Base-by-base conservation (phyloP, 2,888 invertebrate genomes). In the Epistrophe eligans region DNA sequence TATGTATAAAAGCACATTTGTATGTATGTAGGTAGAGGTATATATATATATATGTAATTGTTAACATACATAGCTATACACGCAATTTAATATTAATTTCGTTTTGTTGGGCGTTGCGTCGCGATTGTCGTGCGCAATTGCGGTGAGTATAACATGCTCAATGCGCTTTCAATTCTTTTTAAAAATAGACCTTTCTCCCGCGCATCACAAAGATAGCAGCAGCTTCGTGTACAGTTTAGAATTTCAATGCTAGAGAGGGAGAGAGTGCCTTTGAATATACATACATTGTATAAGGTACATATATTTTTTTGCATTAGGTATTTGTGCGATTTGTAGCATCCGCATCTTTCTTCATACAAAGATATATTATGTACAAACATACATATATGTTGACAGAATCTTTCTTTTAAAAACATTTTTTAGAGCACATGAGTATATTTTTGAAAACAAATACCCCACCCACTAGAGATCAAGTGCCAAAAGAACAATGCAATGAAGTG, bases 101-200 rank as follows among this genome's bases (percentile, higher is more conserved):
- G 52, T 62, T 55, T 43, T 19, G 43, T 76, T 76, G 67, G 67
- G 67, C 74, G 58, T 77, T 77, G 55, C 58, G 57, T 58, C 13
- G 52, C 72, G 60, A 60, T 43, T 19, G 38, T 38, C 11, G 70
- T 82, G 82, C 85, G 85, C 85, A 82, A 70, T 64, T 57, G 73
- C 85, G 73, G 38, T 77, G 82, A 55, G 55, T 74, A 82, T 77
- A 19, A 4, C 13, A 48, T 48, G 50, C 13, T 13, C 35, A 50
- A 50, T 77, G 81, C 73, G 77, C 58, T 81, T 82, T 43, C 70
- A 74, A 77, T 55, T 76, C n/a, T 28, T 9, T 48, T 62, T 85
- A 85, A 79, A 85, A 77, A 77, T 85, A 85, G 70, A 85, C 70
- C 50, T 77, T 77, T 85, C 84, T 70, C 67, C 62, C 77, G 84